Percentiles rank a stretch among this genome's conserved stretches.
These are phyloP conservation scores for Avahi laniger DNA, from an alignment of 2,797 vertebrate genomes.

Conservation along the genomic window DNA sequence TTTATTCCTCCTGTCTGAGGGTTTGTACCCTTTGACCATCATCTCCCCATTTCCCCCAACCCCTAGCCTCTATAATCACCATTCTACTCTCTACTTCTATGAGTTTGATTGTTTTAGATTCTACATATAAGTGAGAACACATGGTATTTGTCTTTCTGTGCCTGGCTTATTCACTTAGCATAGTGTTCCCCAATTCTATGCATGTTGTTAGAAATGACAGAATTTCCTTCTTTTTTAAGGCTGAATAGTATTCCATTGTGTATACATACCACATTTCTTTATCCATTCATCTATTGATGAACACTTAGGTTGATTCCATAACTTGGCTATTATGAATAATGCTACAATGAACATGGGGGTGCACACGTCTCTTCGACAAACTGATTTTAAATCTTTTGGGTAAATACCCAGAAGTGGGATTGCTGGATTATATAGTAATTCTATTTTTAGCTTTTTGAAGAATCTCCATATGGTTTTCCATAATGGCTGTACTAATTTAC, in stretches of 20 bases:
- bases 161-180: not conserved
- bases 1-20: not conserved
- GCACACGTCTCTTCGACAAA: not conserved
- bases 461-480: not conserved
- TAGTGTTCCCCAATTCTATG: not conserved
- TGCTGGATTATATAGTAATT: not conserved
- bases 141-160: not conserved
- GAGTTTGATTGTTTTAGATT: not conserved
- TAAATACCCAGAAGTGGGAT: not conserved
- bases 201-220: not conserved
- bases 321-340: not conserved
- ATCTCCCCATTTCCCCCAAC: not conserved
- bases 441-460: not conserved
- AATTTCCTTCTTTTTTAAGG: not conserved
- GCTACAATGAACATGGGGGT: not conserved
- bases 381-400: not conserved
- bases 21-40: not conserved
- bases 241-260: not conserved
- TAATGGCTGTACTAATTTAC: not conserved
- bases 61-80: not conserved
- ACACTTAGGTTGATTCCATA: not conserved
- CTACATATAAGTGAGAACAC: not conserved
- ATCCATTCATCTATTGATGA: not conserved
- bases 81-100: not conserved
- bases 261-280: not conserved